phyloP scores from a whole-genome alignment of 2,797 vertebrate genomes.

The Scolopax rusticola region DNA sequence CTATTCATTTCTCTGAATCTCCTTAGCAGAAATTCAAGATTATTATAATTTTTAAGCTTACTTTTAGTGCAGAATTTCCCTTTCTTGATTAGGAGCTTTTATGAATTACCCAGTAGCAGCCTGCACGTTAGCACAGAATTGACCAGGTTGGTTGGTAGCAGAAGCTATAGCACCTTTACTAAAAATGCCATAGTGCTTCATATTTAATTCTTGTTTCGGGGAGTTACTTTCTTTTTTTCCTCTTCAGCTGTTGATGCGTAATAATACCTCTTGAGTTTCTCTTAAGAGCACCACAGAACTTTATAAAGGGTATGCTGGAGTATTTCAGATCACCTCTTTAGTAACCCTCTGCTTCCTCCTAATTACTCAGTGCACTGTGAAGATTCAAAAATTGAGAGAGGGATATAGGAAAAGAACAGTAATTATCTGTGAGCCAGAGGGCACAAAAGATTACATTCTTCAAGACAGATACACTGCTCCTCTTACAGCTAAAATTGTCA shows the following conservation, averaged over 20 bases:
- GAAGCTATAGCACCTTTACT: not conserved
- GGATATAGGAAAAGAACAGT: not conserved
- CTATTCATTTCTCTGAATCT: not conserved
- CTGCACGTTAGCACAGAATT: accelerated
- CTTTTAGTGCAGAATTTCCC: not conserved
- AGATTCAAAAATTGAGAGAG: not conserved
- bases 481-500: not conserved
- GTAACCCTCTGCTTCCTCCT: not conserved
- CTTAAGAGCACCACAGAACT: not conserved
- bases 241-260: not conserved
- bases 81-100: not conserved
- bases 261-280: not conserved
- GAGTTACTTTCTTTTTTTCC: not conserved
- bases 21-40: not conserved
- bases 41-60: not conserved
- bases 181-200: not conserved
- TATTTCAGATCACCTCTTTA: not conserved
- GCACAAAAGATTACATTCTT: not conserved
- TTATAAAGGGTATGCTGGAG: not conserved
- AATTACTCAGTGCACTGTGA: not conserved
- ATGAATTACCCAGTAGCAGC: not conserved
- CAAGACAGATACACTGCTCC: not conserved
- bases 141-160: not conserved
- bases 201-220: not conserved
- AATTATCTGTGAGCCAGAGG: not conserved